Evolutionary conservation across 2,797 vertebrate species (phyloP).

Genomic region (Psittacula derbiana): DNA sequence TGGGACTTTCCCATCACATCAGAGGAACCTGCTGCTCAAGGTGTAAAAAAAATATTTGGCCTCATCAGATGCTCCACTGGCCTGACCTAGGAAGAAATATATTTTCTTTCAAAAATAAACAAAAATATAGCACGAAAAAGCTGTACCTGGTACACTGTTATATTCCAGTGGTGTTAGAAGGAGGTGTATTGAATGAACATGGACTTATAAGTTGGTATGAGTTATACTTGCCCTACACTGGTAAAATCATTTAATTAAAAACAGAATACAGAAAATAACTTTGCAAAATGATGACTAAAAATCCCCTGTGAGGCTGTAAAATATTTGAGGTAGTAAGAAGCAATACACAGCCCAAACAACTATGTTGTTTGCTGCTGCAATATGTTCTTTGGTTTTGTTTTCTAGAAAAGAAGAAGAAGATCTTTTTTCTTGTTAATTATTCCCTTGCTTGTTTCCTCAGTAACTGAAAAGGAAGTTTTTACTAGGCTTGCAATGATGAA

Average conservation of each 20-base stretch:
- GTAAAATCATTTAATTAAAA: background rate
- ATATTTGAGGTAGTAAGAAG: background rate
- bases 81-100: background rate
- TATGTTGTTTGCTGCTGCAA: background rate
- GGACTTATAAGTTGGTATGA: background rate
- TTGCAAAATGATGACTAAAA: background rate
- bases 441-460: background rate
- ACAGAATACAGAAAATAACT: background rate
- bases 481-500: background rate
- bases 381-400: background rate
- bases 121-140: background rate
- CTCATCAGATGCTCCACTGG: background rate
- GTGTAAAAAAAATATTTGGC: background rate
- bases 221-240: background rate
- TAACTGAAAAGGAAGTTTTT: background rate
- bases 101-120: background rate
- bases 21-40: background rate
- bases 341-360: background rate
- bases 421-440: background rate
- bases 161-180: background rate
- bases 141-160: background rate
- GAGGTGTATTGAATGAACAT: background rate
- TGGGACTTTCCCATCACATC: background rate
- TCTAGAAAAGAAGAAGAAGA: background rate
- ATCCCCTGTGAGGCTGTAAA: background rate